Evolutionary conservation across 2,113 vertebrate species (phyloP), one percentile per base, ranked within the genome.

Genomic region (Seriola aureovittata): DNA sequence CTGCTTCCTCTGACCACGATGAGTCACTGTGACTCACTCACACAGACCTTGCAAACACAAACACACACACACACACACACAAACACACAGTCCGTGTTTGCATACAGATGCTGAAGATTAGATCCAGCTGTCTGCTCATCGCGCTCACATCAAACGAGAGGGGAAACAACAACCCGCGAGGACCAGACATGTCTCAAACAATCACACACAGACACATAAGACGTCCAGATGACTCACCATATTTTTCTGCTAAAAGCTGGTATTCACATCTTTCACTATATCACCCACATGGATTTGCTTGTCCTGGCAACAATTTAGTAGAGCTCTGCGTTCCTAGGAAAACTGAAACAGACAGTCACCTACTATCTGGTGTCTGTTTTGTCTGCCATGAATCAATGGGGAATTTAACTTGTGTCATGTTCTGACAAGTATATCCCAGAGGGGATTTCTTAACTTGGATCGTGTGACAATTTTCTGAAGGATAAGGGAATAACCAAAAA

Each of bases 31-130:
- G 91, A 89, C 85, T 93, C 87, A 81, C 19, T 25, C 17, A 25
- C 17, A 25, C 69, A 78, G 63, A 59, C 66, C 70, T 73, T 34
- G 67, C 68, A 78, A 71, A 81, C 57, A 62, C 55, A 78, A 60
- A 84, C 58, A 79, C 34, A 74, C n/a, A 68, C 59, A 59, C 59
- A 59, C 66, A 81, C 57, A 65, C 55, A 78, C 55, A 84, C 58
- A 79, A 25, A 74, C n/a, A 68, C 65, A 81, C 23, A 62, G 25
- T 73, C 50, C 25, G 34, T 57, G 71, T 83, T 50, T 69, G 59
- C 78, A 91, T 84, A 87, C 93, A 94, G 88, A 91, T 93, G 92
- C 77, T 84, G 57, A 48, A 73, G 90, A 95, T 94, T 82, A 88
- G 59, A 82, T 80, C 76, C 81, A 91, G 88, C 86, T 93, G 89